A percentile compares a stretch with the other conserved stretches of the same genome.
Conservation (phyloP, 2,888 invertebrate species). For the Pollenia amentaria region DNA sequence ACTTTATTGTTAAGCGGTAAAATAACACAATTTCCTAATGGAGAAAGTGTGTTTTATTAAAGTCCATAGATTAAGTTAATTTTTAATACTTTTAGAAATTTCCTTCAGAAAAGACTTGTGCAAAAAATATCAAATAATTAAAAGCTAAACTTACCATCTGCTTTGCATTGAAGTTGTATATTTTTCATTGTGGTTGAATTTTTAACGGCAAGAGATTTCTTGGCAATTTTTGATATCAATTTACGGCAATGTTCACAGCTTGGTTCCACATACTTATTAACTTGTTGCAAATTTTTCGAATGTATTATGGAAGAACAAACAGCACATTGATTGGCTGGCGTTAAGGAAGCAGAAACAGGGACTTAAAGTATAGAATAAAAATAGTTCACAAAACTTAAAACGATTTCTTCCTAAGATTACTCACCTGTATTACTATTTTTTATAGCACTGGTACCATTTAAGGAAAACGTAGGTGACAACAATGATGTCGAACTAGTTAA, state of each 20-base stretch:
- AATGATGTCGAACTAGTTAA: conserved; percentile 32
- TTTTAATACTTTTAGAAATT: not conserved
- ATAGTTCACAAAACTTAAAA: too few relatives aligned
- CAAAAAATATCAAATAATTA: not conserved
- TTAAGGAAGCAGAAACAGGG: conserved; percentile 22
- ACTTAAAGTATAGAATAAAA: conserved; percentile 16
- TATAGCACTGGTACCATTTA: conserved; percentile 60
- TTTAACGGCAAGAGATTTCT: conserved; percentile 84
- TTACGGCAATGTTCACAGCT: conserved; percentile 94
- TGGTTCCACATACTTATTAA: conserved; percentile 92
- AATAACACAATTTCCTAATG: conserved; percentile 88
- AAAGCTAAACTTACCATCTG: conserved; percentile 79
- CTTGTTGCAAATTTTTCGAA: conserved; percentile 91
- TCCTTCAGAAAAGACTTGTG: not conserved
- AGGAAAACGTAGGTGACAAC: conserved; percentile 65
- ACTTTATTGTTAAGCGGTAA: conserved; percentile 87
- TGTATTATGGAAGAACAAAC: conserved; percentile 92
- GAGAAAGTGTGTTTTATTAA: not conserved
- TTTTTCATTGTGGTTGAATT: conserved; percentile 79
- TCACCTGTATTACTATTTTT: conserved; percentile 57
- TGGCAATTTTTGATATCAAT: conserved; percentile 93
- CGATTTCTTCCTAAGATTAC: not conserved
- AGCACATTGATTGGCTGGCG: conserved; percentile 86
- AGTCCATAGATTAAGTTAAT: not conserved
- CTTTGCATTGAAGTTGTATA: conserved; percentile 84